Evolutionary conservation across 2,888 invertebrate genomes (phyloP).

Genomic region (Ctena decussata): DNA sequence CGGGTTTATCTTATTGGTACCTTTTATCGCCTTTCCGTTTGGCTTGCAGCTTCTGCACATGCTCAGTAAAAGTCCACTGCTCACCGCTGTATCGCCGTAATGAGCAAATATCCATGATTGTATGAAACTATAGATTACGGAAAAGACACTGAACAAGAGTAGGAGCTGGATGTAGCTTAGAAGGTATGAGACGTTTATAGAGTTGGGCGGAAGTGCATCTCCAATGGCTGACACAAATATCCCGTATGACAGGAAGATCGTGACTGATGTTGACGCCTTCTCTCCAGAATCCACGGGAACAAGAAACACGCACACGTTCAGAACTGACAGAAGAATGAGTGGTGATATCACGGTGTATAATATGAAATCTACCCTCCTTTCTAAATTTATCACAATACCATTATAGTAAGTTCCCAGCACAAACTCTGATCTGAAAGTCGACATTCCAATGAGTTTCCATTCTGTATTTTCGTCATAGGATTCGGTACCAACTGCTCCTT

Average conservation of each 20-base stretch:
- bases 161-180: background rate
- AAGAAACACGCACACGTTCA: slow-evolving; percentile 59
- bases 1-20: background rate
- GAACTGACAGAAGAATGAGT: slow-evolving; percentile 50
- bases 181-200: background rate
- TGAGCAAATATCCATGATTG: background rate
- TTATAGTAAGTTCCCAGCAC: background rate
- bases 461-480: background rate
- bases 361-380: slow-evolving; percentile 50
- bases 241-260: slow-evolving; percentile 61
- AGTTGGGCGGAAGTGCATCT: slow-evolving; percentile 58
- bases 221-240: slow-evolving; percentile 58
- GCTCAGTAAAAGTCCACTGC: background rate
- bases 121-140: background rate
- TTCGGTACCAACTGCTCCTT: background rate
- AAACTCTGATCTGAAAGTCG: background rate
- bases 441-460: background rate
- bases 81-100: background rate
- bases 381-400: background rate
- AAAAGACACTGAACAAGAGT: background rate
- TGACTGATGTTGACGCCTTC: slow-evolving; percentile 61
- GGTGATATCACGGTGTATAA: slow-evolving; percentile 55
- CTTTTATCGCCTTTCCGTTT: background rate
- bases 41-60: background rate
- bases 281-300: slow-evolving; percentile 64